A percentile compares a stretch with the other conserved stretches of the same genome.
These are phyloP conservation scores for Fregata magnificens DNA, from an alignment of 2,113 vertebrate species.

Conservation along the genomic window DNA sequence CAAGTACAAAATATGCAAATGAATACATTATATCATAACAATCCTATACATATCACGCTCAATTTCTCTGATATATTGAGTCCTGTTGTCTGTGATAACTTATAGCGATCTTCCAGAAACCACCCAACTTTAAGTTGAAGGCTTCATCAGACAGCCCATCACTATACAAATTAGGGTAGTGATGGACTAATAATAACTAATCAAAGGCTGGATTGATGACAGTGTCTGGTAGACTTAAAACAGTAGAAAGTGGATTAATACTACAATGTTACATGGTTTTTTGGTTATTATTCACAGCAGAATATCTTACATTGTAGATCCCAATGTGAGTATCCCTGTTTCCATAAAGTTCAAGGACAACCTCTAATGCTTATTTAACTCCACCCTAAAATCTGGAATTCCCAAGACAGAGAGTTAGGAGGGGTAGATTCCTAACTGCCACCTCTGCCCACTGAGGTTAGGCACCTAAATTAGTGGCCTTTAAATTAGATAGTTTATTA, in stretches of 20 bases:
- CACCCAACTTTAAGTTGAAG: background rate
- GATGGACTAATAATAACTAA: background rate
- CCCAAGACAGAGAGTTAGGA: background rate
- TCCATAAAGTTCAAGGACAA: background rate
- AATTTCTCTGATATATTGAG: background rate
- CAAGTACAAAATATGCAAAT: background rate
- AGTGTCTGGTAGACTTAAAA: background rate
- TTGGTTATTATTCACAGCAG: background rate
- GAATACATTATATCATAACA: background rate
- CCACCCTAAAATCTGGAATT: background rate
- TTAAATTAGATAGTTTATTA: background rate
- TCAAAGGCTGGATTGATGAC: background rate
- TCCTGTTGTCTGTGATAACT: background rate
- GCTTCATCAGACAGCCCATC: background rate
- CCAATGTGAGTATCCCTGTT: rapidly evolving
- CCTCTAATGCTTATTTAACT: background rate
- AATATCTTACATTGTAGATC: background rate
- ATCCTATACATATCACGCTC: background rate
- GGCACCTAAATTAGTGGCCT: background rate
- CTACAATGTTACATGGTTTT: background rate
- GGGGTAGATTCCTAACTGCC: background rate
- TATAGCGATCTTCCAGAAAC: background rate
- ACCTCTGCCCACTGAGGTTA: background rate
- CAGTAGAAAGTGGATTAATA: background rate
- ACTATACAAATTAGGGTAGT: background rate